These are phyloP conservation scores for Apis laboriosa DNA, from an alignment of 1,140 invertebrate genomes.

Conservation along the genomic window DNA sequence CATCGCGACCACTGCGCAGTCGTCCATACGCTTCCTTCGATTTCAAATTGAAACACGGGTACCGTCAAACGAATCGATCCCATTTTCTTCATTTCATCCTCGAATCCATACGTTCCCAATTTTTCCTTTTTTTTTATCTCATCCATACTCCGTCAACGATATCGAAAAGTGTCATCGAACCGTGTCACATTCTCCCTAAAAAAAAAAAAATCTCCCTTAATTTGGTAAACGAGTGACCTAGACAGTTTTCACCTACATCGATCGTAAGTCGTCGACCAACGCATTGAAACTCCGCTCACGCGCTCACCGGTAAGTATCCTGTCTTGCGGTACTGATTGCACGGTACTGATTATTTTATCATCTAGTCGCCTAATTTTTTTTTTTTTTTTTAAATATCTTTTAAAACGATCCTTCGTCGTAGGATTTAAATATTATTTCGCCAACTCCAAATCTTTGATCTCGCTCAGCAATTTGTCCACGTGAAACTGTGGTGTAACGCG, in stretches of 20 bases:
- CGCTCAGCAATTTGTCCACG: neutral
- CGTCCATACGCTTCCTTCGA: slow-evolving; percentile 9
- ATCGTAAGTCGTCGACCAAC: slow-evolving; percentile 8
- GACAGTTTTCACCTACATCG: slow-evolving; percentile 51
- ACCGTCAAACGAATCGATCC: neutral
- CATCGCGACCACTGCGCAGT: neutral
- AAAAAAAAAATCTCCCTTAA: neutral
- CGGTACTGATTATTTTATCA: slow-evolving; percentile 17
- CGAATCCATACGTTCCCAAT: neutral
- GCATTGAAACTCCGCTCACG: slow-evolving; percentile 51
- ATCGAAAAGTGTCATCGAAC: neutral
- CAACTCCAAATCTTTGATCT: neutral
- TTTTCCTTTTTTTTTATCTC: too few species aligned
- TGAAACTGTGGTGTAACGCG: neutral
- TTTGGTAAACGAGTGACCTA: slow-evolving; percentile 15
- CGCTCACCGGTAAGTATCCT: slow-evolving; percentile 52
- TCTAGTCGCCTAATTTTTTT: neutral
- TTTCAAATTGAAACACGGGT: neutral
- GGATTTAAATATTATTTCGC: neutral
- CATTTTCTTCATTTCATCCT: too few species aligned
- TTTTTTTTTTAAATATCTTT: neutral
- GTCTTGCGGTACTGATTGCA: slow-evolving; percentile 46
- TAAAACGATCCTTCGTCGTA: neutral
- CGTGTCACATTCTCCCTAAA: neutral
- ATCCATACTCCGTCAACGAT: too few species aligned